Conservation (phyloP, 2,113 vertebrate species). For the Sakesphorus luctuosus region DNA sequence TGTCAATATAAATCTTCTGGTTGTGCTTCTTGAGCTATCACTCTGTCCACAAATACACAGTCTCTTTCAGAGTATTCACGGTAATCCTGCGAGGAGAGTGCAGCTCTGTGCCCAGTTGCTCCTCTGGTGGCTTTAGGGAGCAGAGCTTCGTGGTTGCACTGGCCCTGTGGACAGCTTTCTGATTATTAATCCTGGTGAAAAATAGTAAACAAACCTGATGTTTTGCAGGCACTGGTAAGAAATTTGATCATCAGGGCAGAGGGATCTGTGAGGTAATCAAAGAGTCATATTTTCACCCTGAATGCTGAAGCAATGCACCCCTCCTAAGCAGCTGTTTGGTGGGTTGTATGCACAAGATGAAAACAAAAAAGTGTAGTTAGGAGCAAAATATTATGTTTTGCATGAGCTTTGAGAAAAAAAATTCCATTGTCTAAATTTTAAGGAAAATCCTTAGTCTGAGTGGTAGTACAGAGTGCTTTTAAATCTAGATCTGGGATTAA, state of each 20-base stretch:
- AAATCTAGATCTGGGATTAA: conserved; percentile 18
- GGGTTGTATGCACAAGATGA: not conserved
- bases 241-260: not conserved
- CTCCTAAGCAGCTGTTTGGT: not conserved
- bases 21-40: not conserved
- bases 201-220: not conserved
- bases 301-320: not conserved
- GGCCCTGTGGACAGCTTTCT: fast-evolving
- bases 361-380: not conserved
- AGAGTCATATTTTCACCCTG: not conserved
- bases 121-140: not conserved
- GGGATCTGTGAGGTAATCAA: not conserved
- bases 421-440: not conserved
- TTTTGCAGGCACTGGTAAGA: not conserved
- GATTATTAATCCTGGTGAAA: fast-evolving
- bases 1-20: not conserved
- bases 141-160: fast-evolving
- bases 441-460: not conserved
- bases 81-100: fast-evolving
- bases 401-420: not conserved
- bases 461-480: not conserved
- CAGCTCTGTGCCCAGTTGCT: fast-evolving
- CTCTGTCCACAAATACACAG: fast-evolving
- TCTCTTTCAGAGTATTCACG: fast-evolving
- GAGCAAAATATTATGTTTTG: not conserved